Evolutionary conservation across 2,797 vertebrate genomes (phyloP), one percentile per base, ranked within the genome.

Genomic region (Labroides dimidiatus): DNA sequence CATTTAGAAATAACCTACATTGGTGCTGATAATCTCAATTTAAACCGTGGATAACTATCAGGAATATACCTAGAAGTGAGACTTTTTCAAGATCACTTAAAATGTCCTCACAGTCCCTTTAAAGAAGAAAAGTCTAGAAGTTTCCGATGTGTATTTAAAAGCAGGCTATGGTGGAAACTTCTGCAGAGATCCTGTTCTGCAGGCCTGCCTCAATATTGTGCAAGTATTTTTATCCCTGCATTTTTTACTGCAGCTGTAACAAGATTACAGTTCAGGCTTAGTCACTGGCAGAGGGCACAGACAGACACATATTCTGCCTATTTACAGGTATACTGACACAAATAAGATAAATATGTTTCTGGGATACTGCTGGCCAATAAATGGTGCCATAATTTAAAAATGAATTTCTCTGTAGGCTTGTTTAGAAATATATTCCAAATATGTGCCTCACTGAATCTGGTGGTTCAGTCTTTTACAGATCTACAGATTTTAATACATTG

Each of bases 211-310:
- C 68, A 51, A 53, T 51, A 50, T 44, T 55, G 64, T 69, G 53
- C 52, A 67, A 66, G 69, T 55, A 19, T 14, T 64, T 75, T 36
- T 56, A 52, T 57, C 68, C 59, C 63, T 68, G 57, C 48, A 24
- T 64, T 51, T 50, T 54, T 33, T 24, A 50, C 20, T 48, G 65
- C 66, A 37, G 67, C 63, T 48, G 30, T 77, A 78, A 83, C 60
- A 66, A 77, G 72, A 78, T 78, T 78, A 83, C 65, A 59, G 63
- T 23, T 42, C 61, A 52, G 60, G 73, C 70, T 82, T 66, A 82
- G 50, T 73, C 59, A 37, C 4, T 65, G 63, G 67, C 81, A 80
- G 68, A 57, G 56, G 50, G 44, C 68, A 54, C 48, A 37, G 49
- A 41, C 48, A 75, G 39, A 62, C 68, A 64, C 43, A 60, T 42